Conservation (phyloP, 2,888 invertebrate species). For the Melinopterus prodromus region DNA sequence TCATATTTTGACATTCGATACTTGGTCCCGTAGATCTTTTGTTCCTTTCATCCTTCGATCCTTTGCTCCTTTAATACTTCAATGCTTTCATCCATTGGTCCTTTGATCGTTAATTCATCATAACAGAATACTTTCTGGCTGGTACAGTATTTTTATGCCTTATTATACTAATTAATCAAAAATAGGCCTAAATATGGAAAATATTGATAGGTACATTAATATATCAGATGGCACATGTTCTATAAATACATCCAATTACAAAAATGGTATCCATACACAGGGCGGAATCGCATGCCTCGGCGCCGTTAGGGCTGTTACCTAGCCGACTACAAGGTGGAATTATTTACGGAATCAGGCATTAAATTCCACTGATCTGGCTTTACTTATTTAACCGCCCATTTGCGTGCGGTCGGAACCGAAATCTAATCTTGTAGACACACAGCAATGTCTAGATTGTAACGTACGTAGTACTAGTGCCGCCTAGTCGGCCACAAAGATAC, state of each 20-base stretch:
- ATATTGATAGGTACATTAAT: not conserved
- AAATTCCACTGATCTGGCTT: not conserved
- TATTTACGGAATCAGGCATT: constrained; percentile 4
- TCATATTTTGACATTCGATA: no score
- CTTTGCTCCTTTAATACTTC: no score
- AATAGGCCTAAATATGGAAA: not conserved
- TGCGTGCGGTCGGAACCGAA: not conserved
- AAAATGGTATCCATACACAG: not conserved
- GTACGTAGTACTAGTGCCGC: not conserved
- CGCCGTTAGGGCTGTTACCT: not conserved
- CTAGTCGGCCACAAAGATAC: not conserved
- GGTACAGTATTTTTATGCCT: no score
- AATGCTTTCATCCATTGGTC: no score
- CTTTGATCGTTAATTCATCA: no score
- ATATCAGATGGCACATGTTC: not conserved
- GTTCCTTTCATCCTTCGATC: no score
- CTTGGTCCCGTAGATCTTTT: no score
- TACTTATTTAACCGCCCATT: constrained; percentile 4
- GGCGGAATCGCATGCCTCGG: not conserved
- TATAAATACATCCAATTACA: not conserved
- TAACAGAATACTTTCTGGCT: no score
- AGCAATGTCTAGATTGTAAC: not conserved
- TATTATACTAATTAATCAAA: no score
- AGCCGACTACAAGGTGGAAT: not conserved
- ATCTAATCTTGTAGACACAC: not conserved